Evolutionary conservation across 2,888 invertebrate genomes (phyloP).

Genomic region (Spisula subtruncata): DNA sequence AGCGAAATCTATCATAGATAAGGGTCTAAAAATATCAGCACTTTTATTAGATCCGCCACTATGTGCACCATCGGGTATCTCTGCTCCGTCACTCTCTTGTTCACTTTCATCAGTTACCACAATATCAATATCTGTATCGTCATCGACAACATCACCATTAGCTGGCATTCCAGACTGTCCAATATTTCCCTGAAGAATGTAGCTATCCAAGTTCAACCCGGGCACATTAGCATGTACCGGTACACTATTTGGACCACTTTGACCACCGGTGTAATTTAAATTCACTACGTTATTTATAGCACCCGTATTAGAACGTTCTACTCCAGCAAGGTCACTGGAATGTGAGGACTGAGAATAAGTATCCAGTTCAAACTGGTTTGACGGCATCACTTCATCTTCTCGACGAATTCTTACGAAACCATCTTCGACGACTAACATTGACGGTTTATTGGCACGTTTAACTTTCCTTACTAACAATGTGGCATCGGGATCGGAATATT

Average conservation of each 20-base stretch:
- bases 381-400: slow-evolving; percentile 88
- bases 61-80: slow-evolving; percentile 33
- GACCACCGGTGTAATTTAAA: slow-evolving; percentile 40
- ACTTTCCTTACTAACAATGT: slow-evolving; percentile 66
- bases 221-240: slow-evolving; percentile 53
- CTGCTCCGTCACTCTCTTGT: slow-evolving; percentile 45
- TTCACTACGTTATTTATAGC: slow-evolving; percentile 51
- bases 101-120: slow-evolving; percentile 58
- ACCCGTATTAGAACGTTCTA: slow-evolving; percentile 35
- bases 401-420: slow-evolving; percentile 95
- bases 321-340: slow-evolving; percentile 57
- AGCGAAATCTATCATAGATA: slow-evolving; percentile 83
- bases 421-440: slow-evolving; percentile 96
- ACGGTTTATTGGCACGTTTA: slow-evolving; percentile 70
- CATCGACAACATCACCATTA: slow-evolving; percentile 20
- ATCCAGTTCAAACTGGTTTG: slow-evolving; percentile 70
- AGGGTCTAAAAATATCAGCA: slow-evolving; percentile 78
- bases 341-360: slow-evolving; percentile 55
- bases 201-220: slow-evolving; percentile 53
- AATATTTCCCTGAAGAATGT: slow-evolving; percentile 43
- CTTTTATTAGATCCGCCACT: slow-evolving; percentile 51
- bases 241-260: slow-evolving; percentile 1
- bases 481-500: slow-evolving; percentile 67
- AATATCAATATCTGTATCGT: slow-evolving; percentile 66
- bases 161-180: neutral